Evolutionary conservation across 2,888 invertebrate species (phyloP), one percentile per base, ranked within the genome.

Genomic region (Meandrusa payeni): DNA sequence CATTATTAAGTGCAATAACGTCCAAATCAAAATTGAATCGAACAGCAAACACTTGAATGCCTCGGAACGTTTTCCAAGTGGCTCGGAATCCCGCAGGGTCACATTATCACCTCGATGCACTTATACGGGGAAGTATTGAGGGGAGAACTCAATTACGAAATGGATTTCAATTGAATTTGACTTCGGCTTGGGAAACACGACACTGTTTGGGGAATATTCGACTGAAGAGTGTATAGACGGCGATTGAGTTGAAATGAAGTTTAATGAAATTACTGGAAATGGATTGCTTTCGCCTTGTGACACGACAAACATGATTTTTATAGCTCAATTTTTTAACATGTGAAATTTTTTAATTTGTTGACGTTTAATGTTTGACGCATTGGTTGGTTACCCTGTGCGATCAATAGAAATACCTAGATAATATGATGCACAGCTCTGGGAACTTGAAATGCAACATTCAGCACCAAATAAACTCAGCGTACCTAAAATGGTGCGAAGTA

Each of bases 131-230:
- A 20, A 42, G 23, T 26, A 47, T 34, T 39, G 59, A 61, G 66
- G 65, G 69, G 60, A 55, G 61, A 66, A 74, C 63, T 68, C 71
- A 75, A 75, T 76, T 69, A 74, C 67, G 60, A 66, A 71, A 76
- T 71, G 61, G 52, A 63, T 64, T 70, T 60, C 64, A 66, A 74
- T 75, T 66, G 61, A 66, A 70, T 71, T 67, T 67, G 66, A 64
- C 64, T 65, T 64, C 7, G 26, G 7, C 20, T 43, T 68, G 65
- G 66, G 66, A 63, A 55, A 57, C 32, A 32, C 40, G 32, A 29
- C 12, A 27, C 36, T 19, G 37, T 55, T 52, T 54, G 48, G 55
- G 55, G 53, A 47, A 34, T 48, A 47, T 41, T 6, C 50, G 51
- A 36, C 7, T 11, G 13, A 22, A 29, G 20, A 10, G 17, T 24